Conservation (phyloP, 2,113 vertebrate species). For the Mormyrus iriodes region DNA sequence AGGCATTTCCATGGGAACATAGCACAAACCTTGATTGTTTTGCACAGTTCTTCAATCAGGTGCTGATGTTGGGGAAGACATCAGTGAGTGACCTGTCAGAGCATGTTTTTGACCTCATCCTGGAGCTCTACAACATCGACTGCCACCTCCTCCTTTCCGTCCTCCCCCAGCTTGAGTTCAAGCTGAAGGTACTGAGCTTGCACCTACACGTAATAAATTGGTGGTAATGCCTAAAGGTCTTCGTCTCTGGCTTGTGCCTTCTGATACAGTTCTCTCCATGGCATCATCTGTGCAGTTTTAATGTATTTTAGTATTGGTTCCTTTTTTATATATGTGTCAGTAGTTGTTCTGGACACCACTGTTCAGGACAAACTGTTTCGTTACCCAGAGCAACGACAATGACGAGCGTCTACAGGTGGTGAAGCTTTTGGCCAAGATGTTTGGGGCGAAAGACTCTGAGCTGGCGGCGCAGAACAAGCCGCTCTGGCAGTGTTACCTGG, state of each 20-base stretch:
- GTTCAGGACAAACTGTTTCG: neutral
- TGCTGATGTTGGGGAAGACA: slow-evolving; percentile 97
- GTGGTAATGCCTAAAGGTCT: neutral
- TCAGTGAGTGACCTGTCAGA: slow-evolving; percentile 97
- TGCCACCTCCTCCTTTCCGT: slow-evolving; percentile 96
- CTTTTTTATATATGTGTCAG: neutral
- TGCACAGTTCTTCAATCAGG: slow-evolving; percentile 95
- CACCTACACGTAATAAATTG: neutral
- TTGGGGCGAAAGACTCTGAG: slow-evolving; percentile 95
- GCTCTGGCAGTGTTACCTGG: slow-evolving; percentile 97
- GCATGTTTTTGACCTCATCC: slow-evolving; percentile 93
- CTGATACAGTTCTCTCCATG: neutral
- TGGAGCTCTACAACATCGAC: slow-evolving; percentile 98
- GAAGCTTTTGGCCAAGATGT: slow-evolving; percentile 98
- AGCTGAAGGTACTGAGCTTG: slow-evolving; percentile 79
- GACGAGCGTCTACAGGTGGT: slow-evolving; percentile 97
- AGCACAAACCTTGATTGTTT: neutral
- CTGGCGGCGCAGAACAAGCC: slow-evolving; percentile 95
- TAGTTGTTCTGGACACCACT: neutral
- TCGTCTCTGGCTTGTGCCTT: neutral
- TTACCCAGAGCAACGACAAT: slow-evolving; percentile 91
- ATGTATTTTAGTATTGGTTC: neutral
- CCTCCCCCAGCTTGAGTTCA: slow-evolving; percentile 95
- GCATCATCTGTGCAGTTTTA: neutral
- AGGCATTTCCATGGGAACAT: neutral